Evolutionary conservation across 2,797 vertebrate genomes (phyloP).

Genomic region (Megalops cyprinoides): DNA sequence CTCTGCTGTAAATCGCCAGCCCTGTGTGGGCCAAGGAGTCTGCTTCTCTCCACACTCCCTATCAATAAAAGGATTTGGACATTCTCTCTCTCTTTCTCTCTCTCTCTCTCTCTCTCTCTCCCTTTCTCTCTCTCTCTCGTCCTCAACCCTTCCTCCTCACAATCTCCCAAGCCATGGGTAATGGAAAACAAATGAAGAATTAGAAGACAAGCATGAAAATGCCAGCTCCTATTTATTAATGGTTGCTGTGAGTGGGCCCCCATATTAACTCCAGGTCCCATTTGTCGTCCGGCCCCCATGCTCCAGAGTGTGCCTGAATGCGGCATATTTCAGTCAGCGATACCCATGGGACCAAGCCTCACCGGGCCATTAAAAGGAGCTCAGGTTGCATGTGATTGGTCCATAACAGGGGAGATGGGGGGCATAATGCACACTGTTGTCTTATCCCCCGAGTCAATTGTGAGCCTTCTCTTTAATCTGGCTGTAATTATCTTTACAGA

Average conservation of each 20-base stretch:
- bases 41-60: constrained; percentile 45
- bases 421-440: constrained; percentile 58
- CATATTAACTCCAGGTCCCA: constrained; percentile 57
- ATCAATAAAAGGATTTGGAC: constrained; percentile 43
- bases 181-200: constrained; percentile 47
- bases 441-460: constrained; percentile 65
- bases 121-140: constrained; percentile 19
- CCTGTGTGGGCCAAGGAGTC: constrained; percentile 38
- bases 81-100: constrained; percentile 29
- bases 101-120: constrained; percentile 41
- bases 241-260: constrained; percentile 50
- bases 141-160: constrained; percentile 16
- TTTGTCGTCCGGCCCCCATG: constrained; percentile 22
- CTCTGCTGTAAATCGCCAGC: constrained; percentile 41
- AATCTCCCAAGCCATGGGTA: constrained; percentile 36
- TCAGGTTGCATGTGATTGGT: constrained; percentile 70
- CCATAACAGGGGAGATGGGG: constrained; percentile 54
- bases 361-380: constrained; percentile 56
- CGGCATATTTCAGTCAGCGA: constrained; percentile 56
- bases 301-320: constrained; percentile 25
- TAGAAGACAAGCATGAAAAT: constrained; percentile 39
- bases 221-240: constrained; percentile 55
- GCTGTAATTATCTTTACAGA: constrained; percentile 67
- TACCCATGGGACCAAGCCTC: constrained; percentile 56
- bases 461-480: constrained; percentile 73